Conservation (phyloP, 92 coral and sea anemone species). For the Paragorgia papillata region DNA sequence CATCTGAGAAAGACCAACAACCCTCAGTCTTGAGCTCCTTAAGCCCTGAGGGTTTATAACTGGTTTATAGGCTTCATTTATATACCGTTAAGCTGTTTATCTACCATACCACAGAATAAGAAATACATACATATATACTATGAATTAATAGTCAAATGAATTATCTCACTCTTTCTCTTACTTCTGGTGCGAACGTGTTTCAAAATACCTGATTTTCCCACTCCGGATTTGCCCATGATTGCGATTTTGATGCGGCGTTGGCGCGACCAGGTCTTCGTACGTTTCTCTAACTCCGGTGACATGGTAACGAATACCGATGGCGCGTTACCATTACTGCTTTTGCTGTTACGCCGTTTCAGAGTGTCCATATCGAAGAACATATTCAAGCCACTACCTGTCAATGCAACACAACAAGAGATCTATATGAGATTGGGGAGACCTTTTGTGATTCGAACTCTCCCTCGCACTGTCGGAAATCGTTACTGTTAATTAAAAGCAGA, state of each 20-base stretch:
- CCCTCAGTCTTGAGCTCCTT: no score
- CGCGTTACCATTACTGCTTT: background rate
- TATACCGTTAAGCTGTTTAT: no score
- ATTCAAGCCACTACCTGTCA: constrained; percentile 22
- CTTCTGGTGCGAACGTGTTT: background rate
- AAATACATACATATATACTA: no score
- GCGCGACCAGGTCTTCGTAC: constrained; percentile 2
- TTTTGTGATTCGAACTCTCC: constrained; percentile 4
- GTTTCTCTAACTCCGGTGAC: constrained; percentile 38
- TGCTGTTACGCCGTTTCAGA: constrained; percentile 25
- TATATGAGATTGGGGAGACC: background rate
- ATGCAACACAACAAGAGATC: constrained; percentile 6
- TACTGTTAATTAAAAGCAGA: constrained; percentile 34
- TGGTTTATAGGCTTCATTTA: no score
- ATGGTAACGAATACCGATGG: constrained; percentile 27
- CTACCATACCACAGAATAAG: no score
- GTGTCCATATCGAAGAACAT: constrained; percentile 39
- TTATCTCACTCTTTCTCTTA: no score
- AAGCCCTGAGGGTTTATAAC: no score
- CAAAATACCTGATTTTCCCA: constrained; percentile 40
- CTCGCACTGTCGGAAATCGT: constrained; percentile 5
- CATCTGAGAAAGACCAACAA: no score
- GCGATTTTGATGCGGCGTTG: constrained; percentile 40
- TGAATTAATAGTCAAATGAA: no score
- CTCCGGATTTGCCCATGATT: constrained; percentile 44